Evolutionary conservation across 2,797 vertebrate genomes (phyloP), one percentile per base, ranked within the genome.

Genomic region (Geotrypetes seraphini): DNA sequence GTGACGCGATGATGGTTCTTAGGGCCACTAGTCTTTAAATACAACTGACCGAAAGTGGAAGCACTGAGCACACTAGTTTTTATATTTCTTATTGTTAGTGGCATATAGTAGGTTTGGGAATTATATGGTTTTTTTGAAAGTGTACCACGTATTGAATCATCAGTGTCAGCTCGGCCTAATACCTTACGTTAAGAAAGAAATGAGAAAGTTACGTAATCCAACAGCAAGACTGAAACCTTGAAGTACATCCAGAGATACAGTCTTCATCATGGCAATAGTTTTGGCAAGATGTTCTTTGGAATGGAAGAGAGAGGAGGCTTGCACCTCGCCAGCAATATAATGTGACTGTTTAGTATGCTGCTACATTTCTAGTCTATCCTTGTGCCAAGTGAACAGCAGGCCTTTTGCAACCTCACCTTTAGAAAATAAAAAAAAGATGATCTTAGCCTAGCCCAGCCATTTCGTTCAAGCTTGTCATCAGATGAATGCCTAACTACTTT

Each of bases 301-400:
- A 34, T 59, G 55, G 51, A 53, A 55, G 64, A 51, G 60, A 68
- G 40, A 23, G 57, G 55, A 64, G 57, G 40, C 62, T 70, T 70
- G 66, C 66, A 66, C 47, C 37, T 70, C 64, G 69, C 69, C 69
- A 70, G 66, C 61, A 64, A 66, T 43, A 50, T 38, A 58, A 63
- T 57, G 64, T 48, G 68, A 57, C 60, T 66, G 53, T 68, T 72
- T 57, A 63, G 57, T 49, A 39, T 63, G 61, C 59, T 56, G 61
- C 60, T 66, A 48, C 66, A 60, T 58, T 49, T 50, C 41, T 55
- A 53, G 66, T 55, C 51, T 46, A 51, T 55, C 53, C 62, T n/a
- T 30, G 39, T 55, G 66, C 69, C 69, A 72, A 72, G 48, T 50
- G 61, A 69, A 65, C 66, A 72, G 69, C 63, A 72, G 66, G 63